phyloP scores from a whole-genome alignment of 2,113 vertebrate species.

The Lycaon pictus region DNA sequence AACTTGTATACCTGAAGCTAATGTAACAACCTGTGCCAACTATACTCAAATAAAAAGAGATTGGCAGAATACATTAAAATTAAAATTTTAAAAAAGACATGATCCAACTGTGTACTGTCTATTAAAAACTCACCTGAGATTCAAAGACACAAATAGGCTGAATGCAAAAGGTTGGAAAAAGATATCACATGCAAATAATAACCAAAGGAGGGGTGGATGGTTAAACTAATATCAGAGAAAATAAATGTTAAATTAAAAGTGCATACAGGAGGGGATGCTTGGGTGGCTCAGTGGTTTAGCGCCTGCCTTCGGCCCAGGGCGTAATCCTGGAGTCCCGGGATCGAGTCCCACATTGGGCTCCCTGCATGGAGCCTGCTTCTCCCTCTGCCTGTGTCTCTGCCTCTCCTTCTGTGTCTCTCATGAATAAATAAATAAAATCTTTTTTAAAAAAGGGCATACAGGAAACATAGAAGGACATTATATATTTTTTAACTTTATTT shows the following conservation, averaged over 20 bases:
- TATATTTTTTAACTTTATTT: not conserved
- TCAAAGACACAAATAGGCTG: not conserved
- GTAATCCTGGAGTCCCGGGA: no score
- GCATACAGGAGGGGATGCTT: no score
- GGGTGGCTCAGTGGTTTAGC: no score
- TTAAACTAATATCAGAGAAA: conserved; percentile 20
- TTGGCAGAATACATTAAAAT: not conserved
- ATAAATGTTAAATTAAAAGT: not conserved
- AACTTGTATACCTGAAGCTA: not conserved
- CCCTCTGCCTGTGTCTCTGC: no score
- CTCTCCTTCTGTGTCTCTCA: no score
- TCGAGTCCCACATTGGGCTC: no score
- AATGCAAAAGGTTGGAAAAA: not conserved
- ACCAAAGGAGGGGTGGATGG: not conserved
- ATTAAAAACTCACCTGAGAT: not conserved
- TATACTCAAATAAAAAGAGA: not conserved
- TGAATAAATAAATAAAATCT: no score
- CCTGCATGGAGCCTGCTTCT: no score
- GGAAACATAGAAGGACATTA: not conserved
- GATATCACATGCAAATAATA: not conserved
- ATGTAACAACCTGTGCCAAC: not conserved
- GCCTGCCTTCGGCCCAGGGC: no score
- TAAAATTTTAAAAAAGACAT: not conserved
- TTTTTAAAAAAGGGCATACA: not conserved
- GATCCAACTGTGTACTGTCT: not conserved